Base-by-base conservation (phyloP, 2,888 invertebrate genomes). In the Limnephilus lunatus region DNA sequence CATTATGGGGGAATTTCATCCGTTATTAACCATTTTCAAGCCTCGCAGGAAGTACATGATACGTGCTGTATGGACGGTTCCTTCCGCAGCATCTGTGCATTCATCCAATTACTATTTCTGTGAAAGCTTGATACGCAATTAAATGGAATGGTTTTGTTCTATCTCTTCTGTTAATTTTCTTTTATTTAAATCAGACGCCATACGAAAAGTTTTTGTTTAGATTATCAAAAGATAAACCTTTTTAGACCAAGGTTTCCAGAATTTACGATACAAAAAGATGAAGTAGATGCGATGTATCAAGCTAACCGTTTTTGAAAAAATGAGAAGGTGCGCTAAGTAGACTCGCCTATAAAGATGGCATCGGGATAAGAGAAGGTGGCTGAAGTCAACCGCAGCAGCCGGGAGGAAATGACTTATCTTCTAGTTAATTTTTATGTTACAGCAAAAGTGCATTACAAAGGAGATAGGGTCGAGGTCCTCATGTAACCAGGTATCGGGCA, bases 361-460 rank as follows among this genome's bases (percentile, higher is more conserved):
- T 25, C 19, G 31, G 53, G 83, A 90, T 90, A 82, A 90, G 85
- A 53, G 81, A 80, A 86, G 53, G 85, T 35, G 32, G 91, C 39
- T 25, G 68, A 68, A 85, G 68, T 31, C 32, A 83, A 83, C 11
- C 32, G 30, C 32, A 91, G 44, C 39, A 53, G 87, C 87, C n/a
- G 9, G 81, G n/a, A 44, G 91, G 86, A 87, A 83, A 82, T 83
- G 68, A 53, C 53, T 90, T 87, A 92, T 89, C 48, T 83, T 91
- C 80, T 68, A 39, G 81, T 80, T 31, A 82, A 83, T 91, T 92
- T 93, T 92, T 91, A 82, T 87, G 83, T 90, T 92, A 93, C 93
- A 93, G 91, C 92, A 90, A 93, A 93, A 93, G 91, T 93, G 92
- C 93, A 93, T 93, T 93, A 93, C 87, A 90, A 89, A 9, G n/a